phyloP scores from a whole-genome alignment of 2,888 invertebrate genomes.

The Xestia ashworthii region DNA sequence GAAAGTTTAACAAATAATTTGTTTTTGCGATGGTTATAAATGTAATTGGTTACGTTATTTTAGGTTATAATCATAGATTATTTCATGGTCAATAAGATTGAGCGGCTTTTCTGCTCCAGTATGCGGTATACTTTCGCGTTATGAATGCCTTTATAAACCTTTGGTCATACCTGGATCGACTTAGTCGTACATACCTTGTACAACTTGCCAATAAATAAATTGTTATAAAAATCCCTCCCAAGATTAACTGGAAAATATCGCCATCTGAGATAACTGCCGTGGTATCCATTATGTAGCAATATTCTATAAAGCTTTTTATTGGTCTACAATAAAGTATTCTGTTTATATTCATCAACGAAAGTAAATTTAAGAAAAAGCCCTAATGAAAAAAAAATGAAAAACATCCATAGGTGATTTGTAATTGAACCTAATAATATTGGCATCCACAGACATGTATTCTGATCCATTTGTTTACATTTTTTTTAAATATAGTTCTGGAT shows the following conservation, averaged over 20 bases:
- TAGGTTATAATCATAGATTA: neutral
- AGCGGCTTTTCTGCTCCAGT: neutral
- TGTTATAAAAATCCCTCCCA: neutral
- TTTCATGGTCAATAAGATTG: neutral
- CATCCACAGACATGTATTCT: neutral
- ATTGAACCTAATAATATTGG: neutral
- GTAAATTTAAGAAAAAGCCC: neutral
- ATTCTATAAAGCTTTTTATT: neutral
- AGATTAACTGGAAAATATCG: neutral
- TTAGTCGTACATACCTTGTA: neutral
- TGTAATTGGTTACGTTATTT: conserved; percentile 15
- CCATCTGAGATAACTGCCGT: neutral
- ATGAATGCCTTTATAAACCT: neutral
- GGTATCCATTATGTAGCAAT: neutral
- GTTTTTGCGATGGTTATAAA: conserved; percentile 30
- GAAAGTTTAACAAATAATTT: conserved; percentile 20
- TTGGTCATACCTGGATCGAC: neutral
- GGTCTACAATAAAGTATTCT: neutral
- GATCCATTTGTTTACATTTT: neutral
- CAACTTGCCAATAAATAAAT: neutral
- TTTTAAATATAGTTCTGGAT: neutral
- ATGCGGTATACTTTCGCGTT: neutral
- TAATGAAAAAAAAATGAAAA: neutral
- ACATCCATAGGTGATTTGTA: neutral
- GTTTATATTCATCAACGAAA: neutral